These are phyloP conservation scores for Trogon surrucura DNA, from an alignment of 2,113 vertebrate species.

Conservation along the genomic window DNA sequence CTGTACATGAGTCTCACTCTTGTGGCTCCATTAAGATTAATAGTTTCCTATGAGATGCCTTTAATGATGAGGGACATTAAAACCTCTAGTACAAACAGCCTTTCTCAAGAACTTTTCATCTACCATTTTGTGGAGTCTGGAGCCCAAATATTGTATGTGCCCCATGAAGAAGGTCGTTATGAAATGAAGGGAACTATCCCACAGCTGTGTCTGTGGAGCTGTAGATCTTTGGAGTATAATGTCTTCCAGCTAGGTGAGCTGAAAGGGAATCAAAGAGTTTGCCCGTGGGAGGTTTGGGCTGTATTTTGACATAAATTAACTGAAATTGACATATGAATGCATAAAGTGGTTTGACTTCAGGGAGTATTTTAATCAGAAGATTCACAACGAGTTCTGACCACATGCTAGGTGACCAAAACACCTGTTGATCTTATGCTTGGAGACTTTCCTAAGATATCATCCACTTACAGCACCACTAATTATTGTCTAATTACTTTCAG, in stretches of 20 bases:
- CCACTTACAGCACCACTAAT: conserved; percentile 70
- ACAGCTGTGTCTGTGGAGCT: not conserved
- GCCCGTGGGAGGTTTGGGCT: not conserved
- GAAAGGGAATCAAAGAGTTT: not conserved
- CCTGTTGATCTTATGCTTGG: not conserved
- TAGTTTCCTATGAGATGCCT: not conserved
- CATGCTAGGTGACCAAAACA: not conserved
- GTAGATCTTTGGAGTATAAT: not conserved
- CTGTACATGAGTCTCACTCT: not conserved
- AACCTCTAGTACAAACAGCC: not conserved
- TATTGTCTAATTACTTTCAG: conserved; percentile 74
- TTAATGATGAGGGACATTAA: not conserved
- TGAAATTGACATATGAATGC: not conserved
- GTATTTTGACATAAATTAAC: not conserved
- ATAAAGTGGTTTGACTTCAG: not conserved
- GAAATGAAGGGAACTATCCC: not conserved
- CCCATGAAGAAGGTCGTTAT: not conserved
- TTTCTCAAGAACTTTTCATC: not conserved
- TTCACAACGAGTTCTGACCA: not conserved
- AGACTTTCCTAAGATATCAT: conserved; percentile 37
- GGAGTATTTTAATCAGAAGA: not conserved
- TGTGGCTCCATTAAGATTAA: not conserved
- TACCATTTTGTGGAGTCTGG: not conserved
- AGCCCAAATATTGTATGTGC: not conserved
- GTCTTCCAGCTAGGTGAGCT: not conserved